Evolutionary conservation across 2,888 invertebrate species (phyloP), one percentile per base, ranked within the genome.

Genomic region (Temnothorax rugatulus): DNA sequence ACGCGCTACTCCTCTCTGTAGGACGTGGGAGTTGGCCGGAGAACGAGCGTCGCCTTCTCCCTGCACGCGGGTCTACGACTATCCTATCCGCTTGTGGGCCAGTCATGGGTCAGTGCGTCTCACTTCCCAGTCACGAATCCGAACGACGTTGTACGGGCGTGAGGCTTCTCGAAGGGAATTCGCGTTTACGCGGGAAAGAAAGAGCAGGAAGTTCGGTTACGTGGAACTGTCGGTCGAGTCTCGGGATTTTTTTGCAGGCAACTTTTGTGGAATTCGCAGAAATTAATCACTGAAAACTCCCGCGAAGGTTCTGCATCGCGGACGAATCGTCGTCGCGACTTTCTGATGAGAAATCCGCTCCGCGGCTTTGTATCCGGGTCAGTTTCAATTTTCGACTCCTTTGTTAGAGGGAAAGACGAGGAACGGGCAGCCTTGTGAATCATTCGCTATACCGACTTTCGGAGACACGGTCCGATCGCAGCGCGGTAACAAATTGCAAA

Each of bases 31-130:
- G 92, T 91, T 89, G 90, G 85, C 90, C 85, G 86, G 83, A 89
- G 90, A 91, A 89, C 91, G 90, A 89, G 91, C 91, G 91, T 91
- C 91, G 91, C 90, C 91, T 87, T 91, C 90, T 52, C 91, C 89
- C 21, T 64, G 87, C 82, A 77, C 71, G 44, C 87, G 85, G 86
- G 15, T 84, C 87, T 82, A 75, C 69, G 81, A 75, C 77, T 73
- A 82, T 59, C 74, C 84, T 86, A 90, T 89, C 87, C 82, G 86
- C 84, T 87, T 61, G 86, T 84, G 86, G 89, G 76, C 84, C 87
- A 93, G 94, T 94, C 94, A 93, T 92, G 94, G 94, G 94, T 94
- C 94, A 94, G 92, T 91, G 93, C 93, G 93, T 94, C 92, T 91
- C 91, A 92, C 93, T 93, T 93, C 93, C 92, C 92, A 93, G 93